Base-by-base conservation (phyloP, 2,797 vertebrate genomes). In the Allobates femoralis region DNA sequence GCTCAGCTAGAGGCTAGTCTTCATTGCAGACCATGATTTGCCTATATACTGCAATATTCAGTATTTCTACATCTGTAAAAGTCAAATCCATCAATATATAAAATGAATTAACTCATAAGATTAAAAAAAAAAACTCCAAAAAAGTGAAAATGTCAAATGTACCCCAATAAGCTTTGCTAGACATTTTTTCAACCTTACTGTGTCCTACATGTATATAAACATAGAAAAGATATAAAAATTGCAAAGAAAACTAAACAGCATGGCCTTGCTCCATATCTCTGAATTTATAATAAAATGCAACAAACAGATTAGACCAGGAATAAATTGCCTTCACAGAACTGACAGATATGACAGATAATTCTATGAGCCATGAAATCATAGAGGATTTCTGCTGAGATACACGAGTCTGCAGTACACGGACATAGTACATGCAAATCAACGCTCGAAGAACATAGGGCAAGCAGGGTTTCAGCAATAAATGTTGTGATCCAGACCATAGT, bases 351-450 rank as follows among this genome's bases (percentile, higher is more conserved):
- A 74, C 23, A 46, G 23, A 50, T 46, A 46, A 73, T 50, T 73
- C 37, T 23, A 15, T 18, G 23, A 74, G 71, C 71, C 71, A 74
- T 74, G 71, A 74, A 74, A 74, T 50, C 67, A 37, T 26, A n/a
- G 18, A 74, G 71, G 18, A 46, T 74, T 26, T 74, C 46, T 74
- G n/a, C 71, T n/a, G 41, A 14, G 41, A n/a, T 26, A 14, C 12
- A 8, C 37, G 21, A 34, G 32, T n/a, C 34, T 69, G 66, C 32
- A 3, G 66, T 8, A 12, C 34, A 41, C 67, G 23, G 69, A 46
- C 69, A 74, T 74, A 15, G 23, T 50, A 50, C 69, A 73, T 73
- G 69, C 37, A 73, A 71, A 73, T 73, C 21, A 66, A 3, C 4
- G 60, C 7, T 8, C 8, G 32, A 18, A 37, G 19, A 37, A 23